Evolutionary conservation across 1,140 invertebrate genomes (phyloP).

Genomic region (Drosophila trapezifrons): DNA sequence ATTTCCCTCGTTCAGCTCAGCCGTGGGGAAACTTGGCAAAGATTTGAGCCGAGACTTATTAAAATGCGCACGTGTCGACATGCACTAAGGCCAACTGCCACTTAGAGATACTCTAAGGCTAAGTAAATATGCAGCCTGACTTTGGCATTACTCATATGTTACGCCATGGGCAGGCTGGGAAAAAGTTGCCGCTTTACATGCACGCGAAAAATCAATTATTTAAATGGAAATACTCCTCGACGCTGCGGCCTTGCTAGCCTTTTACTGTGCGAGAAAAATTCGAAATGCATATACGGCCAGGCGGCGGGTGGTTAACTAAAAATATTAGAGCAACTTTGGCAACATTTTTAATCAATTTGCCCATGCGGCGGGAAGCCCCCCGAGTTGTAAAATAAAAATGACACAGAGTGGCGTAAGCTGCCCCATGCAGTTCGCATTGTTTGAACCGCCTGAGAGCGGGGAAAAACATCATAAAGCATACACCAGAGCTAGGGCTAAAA

Average conservation of each 20-base stretch:
- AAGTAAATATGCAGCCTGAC: constrained; percentile 52
- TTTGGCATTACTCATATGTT: constrained; percentile 63
- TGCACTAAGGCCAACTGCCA: constrained; percentile 72
- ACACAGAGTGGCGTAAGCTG: constrained; percentile 52
- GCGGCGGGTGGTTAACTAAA: constrained; percentile 56
- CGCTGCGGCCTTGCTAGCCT: background rate
- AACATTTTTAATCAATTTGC: constrained; percentile 78
- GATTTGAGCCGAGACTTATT: constrained; percentile 65
- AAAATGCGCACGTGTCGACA: constrained; percentile 76
- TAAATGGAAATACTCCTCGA: constrained; percentile 69
- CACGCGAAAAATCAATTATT: constrained; percentile 82
- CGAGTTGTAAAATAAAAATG: constrained; percentile 57
- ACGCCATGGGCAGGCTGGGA: constrained; percentile 38
- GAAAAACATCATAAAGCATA: constrained; percentile 47
- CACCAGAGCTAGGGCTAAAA: constrained; percentile 12
- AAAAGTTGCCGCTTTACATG: constrained; percentile 47
- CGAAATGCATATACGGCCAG: constrained; percentile 59
- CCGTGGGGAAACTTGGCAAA: constrained; percentile 49
- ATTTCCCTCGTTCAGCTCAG: background rate
- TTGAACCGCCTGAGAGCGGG: constrained; percentile 2
- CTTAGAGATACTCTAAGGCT: constrained; percentile 62
- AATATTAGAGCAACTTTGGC: constrained; percentile 60
- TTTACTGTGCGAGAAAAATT: constrained; percentile 35
- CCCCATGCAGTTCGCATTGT: constrained; percentile 19
- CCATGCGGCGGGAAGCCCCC: background rate